Evolutionary conservation across 2,888 invertebrate species (phyloP).

Genomic region (Patella depressa): DNA sequence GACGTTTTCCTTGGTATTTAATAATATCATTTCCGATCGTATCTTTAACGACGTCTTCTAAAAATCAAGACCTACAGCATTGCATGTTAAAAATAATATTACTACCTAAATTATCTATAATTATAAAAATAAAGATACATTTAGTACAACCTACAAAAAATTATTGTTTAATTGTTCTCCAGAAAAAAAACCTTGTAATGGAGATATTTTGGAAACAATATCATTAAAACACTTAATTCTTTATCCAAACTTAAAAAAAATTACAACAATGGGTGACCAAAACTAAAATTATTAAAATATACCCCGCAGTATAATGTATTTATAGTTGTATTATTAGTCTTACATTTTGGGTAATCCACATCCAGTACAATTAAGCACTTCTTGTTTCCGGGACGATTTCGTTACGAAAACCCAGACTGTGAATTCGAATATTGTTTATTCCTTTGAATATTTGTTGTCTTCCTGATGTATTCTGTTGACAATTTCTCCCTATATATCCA

Average conservation of each 20-base stretch:
- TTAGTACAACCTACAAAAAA: neutral
- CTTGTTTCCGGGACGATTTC: no score
- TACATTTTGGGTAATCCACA: no score
- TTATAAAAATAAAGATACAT: neutral
- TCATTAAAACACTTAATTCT: neutral
- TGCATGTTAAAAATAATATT: neutral
- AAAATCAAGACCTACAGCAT: neutral
- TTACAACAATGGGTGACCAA: neutral
- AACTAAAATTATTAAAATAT: neutral
- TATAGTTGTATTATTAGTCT: no score
- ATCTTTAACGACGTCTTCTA: neutral
- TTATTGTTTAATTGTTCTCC: neutral
- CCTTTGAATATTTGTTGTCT: no score
- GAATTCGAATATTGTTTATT: no score
- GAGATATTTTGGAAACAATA: neutral
- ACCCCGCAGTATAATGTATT: neutral
- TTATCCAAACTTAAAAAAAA: neutral
- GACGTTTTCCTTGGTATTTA: no score
- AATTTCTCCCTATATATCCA: no score
- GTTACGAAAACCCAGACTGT: no score
- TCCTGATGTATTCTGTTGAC: no score
- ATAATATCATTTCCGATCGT: no score
- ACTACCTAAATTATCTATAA: neutral
- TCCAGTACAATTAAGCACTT: no score
- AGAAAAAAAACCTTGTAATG: neutral